These are phyloP conservation scores for Agriotes lineatus DNA, from an alignment of 2,888 invertebrate genomes.

Conservation along the genomic window DNA sequence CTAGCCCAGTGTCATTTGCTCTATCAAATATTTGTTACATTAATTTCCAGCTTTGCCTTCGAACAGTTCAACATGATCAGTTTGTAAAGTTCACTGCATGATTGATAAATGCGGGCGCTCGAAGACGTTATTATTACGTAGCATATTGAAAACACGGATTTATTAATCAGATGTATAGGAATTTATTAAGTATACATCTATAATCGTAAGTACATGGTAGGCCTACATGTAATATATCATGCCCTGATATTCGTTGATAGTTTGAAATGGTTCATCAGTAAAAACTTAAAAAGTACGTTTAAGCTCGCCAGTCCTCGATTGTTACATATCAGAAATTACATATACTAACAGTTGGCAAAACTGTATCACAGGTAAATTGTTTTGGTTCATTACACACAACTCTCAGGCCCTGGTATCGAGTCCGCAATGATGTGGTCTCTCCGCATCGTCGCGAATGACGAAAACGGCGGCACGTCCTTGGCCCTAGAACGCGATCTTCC, in stretches of 20 bases:
- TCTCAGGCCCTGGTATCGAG: conserved; percentile 88
- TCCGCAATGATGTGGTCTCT: conserved; percentile 86
- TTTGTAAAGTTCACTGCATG: not conserved
- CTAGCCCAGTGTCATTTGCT: conserved; percentile 20
- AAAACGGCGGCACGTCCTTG: conserved; percentile 65
- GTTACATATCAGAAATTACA: conserved; percentile 44
- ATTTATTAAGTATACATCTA: conserved; percentile 34
- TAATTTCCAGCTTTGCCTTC: not conserved
- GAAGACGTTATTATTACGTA: not conserved
- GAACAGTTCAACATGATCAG: too few relatives aligned
- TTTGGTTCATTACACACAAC: conserved; percentile 78
- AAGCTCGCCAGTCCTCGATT: conserved; percentile 54
- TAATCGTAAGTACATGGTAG: conserved; percentile 44
- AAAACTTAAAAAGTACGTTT: conserved; percentile 43
- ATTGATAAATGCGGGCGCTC: too few relatives aligned
- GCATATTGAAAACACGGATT: conserved; percentile 18
- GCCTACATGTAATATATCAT: conserved; percentile 38
- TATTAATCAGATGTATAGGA: conserved; percentile 20
- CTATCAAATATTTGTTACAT: conserved; percentile 12
- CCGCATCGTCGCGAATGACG: conserved; percentile 72
- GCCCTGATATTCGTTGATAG: conserved; percentile 50
- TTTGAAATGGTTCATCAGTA: conserved; percentile 30
- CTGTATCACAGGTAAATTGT: conserved; percentile 42
- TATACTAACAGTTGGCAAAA: conserved; percentile 40
- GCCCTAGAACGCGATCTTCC: conserved; percentile 61